Evolutionary conservation across 1,140 invertebrate species (phyloP).

Genomic region (Carcinoscorpius rotundicauda): DNA sequence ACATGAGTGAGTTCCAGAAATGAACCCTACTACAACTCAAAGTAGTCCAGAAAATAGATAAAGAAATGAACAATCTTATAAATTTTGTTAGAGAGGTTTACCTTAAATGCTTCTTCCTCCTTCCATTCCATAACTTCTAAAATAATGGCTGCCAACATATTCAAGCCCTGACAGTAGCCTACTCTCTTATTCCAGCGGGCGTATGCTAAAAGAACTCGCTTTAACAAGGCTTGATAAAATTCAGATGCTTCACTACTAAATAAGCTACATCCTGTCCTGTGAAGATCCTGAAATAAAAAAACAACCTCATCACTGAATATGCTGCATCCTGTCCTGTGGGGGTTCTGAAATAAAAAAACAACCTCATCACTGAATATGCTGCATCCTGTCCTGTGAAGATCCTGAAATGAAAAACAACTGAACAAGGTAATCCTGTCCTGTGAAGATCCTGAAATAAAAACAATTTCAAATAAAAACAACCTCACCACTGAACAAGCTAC

Average conservation of each 20-base stretch:
- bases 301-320: background rate
- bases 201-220: slow-evolving; percentile 82
- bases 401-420: background rate
- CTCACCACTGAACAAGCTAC: too few species aligned
- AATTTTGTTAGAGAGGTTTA: slow-evolving; percentile 37
- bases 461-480: too few species aligned
- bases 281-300: slow-evolving; percentile 58
- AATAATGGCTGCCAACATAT: slow-evolving; percentile 88
- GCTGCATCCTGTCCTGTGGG: background rate
- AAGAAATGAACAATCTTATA: too few species aligned
- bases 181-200: slow-evolving; percentile 81
- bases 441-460: too few species aligned
- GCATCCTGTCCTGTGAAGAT: too few species aligned
- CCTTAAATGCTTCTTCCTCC: slow-evolving; percentile 81
- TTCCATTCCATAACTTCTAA: slow-evolving; percentile 89
- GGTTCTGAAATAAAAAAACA: too few species aligned
- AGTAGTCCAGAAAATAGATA: background rate
- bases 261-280: slow-evolving; percentile 86
- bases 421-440: background rate
- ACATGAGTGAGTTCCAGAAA: background rate
- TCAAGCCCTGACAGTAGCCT: slow-evolving; percentile 80
- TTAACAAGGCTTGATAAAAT: slow-evolving; percentile 83
- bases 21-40: background rate
- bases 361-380: too few species aligned
- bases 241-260: slow-evolving; percentile 79